Conservation (phyloP, 2,113 vertebrate species). For the Vidua macroura region DNA sequence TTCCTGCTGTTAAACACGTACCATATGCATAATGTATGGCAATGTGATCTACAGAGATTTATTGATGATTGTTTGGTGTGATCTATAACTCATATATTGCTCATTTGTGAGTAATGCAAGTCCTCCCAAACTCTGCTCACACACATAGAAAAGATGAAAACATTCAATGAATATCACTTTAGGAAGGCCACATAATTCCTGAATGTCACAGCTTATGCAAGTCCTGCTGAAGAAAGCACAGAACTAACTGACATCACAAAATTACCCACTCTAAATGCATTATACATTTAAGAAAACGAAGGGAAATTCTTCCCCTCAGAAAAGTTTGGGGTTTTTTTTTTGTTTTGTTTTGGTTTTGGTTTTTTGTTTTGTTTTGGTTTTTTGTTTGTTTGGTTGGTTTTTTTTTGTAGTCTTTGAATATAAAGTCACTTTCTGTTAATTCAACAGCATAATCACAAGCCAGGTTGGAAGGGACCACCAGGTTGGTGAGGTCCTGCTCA, state of each 20-base stretch:
- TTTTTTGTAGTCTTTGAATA: background rate
- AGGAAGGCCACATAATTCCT: constrained; percentile 7
- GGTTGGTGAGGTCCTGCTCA: background rate
- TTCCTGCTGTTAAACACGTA: background rate
- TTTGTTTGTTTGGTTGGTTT: too few species aligned
- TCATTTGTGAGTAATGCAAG: constrained; percentile 52
- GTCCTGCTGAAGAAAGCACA: background rate
- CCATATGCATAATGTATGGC: constrained; percentile 29
- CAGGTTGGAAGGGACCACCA: background rate
- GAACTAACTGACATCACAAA: background rate
- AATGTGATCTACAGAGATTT: background rate
- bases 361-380: background rate
- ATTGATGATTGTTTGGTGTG: constrained; percentile 40
- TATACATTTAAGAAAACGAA: background rate
- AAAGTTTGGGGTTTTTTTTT: background rate
- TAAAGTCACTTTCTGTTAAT: background rate
- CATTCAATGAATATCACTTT: background rate
- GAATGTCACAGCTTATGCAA: constrained; percentile 42
- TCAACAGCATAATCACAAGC: background rate
- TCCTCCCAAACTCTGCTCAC: constrained; percentile 28
- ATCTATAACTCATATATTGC: constrained; percentile 40
- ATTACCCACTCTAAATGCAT: background rate
- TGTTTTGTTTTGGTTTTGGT: too few species aligned
- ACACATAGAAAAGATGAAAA: background rate
- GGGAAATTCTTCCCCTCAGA: background rate